Percentiles rank a stretch among this genome's conserved stretches.
phyloP scores from a whole-genome alignment of 2,113 vertebrate genomes.

The Synodontis membranacea region DNA sequence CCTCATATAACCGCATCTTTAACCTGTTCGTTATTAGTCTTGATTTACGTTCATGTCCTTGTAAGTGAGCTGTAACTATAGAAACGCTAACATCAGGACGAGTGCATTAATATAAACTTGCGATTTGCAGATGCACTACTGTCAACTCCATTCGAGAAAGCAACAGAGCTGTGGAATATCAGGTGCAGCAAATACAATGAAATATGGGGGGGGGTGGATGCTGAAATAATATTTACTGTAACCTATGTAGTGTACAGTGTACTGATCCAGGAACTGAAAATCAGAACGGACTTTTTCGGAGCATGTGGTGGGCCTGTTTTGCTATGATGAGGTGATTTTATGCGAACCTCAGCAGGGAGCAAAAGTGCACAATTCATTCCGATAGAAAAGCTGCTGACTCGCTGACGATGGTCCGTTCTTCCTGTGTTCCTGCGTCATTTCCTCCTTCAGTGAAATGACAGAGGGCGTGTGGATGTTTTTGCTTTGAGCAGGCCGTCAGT shows the following conservation, averaged over 20 bases:
- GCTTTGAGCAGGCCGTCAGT: constrained; percentile 54
- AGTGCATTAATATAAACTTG: too few relatives aligned
- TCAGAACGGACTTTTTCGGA: not conserved
- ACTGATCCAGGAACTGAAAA: not conserved
- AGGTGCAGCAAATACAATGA: not conserved
- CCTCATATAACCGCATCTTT: too few relatives aligned
- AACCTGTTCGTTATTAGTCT: not conserved
- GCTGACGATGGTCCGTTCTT: constrained; percentile 41
- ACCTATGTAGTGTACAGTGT: not conserved
- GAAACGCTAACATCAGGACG: not conserved
- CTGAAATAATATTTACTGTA: not conserved
- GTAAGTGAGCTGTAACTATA: not conserved
- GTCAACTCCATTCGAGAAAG: not conserved
- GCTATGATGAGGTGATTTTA: constrained; percentile 61
- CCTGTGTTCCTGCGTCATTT: constrained; percentile 63
- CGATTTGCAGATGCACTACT: not conserved
- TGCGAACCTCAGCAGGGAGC: constrained; percentile 83
- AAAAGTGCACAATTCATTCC: constrained; percentile 70
- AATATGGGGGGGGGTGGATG: too few relatives aligned
- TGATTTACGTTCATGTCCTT: not conserved
- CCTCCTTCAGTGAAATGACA: constrained; percentile 38
- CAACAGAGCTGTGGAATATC: not conserved
- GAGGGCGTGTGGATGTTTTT: constrained; percentile 51
- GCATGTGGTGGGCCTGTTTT: not conserved
- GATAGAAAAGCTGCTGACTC: constrained; percentile 42